phyloP scores from a whole-genome alignment of 2,113 vertebrate genomes.

The Martes martes region DNA sequence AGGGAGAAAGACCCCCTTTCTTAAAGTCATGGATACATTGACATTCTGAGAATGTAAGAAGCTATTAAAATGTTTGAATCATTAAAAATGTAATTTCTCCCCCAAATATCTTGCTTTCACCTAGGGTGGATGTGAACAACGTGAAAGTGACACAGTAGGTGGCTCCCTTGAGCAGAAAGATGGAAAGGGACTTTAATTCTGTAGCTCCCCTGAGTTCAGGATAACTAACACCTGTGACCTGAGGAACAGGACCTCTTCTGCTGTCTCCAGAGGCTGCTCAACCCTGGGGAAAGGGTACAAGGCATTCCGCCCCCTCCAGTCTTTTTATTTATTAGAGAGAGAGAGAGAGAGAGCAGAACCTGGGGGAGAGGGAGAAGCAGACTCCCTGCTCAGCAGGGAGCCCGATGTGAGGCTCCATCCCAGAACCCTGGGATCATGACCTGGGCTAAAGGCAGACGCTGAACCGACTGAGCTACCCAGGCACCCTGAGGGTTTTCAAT shows the following conservation, averaged over 20 bases:
- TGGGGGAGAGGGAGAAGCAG: background rate
- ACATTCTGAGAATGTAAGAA: background rate
- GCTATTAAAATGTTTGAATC: background rate
- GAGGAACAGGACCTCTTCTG: rapidly evolving
- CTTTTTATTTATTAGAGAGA: background rate
- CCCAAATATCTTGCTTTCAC: background rate
- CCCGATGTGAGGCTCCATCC: background rate
- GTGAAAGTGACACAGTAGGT: slow-evolving; percentile 41
- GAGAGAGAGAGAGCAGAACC: no score
- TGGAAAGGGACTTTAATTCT: background rate
- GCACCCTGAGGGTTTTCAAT: background rate
- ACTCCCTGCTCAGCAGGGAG: background rate
- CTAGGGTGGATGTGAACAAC: background rate
- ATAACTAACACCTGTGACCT: background rate
- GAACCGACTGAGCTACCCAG: background rate
- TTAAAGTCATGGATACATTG: background rate
- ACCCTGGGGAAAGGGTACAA: background rate
- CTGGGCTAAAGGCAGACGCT: background rate
- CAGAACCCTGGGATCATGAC: background rate
- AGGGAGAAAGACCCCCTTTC: background rate
- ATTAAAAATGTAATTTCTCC: background rate
- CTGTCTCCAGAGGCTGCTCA: background rate
- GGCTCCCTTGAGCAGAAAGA: slow-evolving; percentile 61
- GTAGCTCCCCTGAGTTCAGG: background rate
- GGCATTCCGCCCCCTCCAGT: background rate